These are phyloP conservation scores for Peromyscus leucopus DNA, from an alignment of 2,113 vertebrate species.

Conservation along the genomic window DNA sequence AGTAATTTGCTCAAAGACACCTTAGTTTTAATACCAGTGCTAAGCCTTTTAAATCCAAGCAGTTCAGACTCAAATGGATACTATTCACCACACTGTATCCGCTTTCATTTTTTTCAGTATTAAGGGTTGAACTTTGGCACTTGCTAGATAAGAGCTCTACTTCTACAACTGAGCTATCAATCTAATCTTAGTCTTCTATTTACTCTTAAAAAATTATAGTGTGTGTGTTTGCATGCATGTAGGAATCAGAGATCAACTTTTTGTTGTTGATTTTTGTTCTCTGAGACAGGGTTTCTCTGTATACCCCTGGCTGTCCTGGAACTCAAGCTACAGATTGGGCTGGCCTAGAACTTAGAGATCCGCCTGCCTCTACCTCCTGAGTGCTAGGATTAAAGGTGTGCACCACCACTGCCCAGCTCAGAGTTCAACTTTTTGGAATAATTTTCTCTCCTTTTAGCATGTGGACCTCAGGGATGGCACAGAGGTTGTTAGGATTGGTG, in stretches of 20 bases:
- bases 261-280: background rate
- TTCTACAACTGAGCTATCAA: background rate
- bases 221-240: background rate
- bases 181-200: background rate
- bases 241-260: background rate
- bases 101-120: background rate
- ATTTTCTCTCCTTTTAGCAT: background rate
- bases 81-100: background rate
- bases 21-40: constrained; percentile 1
- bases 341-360: background rate
- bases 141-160: background rate
- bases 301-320: background rate
- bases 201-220: background rate
- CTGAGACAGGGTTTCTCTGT: background rate
- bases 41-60: background rate
- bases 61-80: background rate
- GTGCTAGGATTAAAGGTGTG: background rate
- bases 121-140: background rate
- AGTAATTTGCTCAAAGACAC: constrained; percentile 23
- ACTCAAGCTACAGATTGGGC: background rate
- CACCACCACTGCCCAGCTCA: background rate
- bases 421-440: background rate
- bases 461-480: background rate
- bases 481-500: background rate
- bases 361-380: background rate